These are phyloP conservation scores for Telmatherina bonti DNA, from an alignment of 2,797 vertebrate species.

Conservation along the genomic window DNA sequence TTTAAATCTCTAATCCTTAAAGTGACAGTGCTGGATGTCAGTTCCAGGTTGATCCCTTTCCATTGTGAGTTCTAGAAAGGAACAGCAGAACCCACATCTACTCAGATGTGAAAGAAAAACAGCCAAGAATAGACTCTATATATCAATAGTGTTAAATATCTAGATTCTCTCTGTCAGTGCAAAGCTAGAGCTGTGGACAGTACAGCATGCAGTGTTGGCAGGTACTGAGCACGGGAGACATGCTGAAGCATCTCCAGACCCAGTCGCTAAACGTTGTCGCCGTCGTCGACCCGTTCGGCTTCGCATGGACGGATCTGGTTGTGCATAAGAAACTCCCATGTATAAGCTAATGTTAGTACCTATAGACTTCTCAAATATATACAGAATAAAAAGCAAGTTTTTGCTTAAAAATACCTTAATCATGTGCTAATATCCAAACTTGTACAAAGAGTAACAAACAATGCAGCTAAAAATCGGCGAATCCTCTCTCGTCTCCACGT, in stretches of 20 bases:
- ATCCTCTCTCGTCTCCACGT: conserved; percentile 39
- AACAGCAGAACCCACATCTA: conserved; percentile 42
- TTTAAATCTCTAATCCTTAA: conserved; percentile 65
- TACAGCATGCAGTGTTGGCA: conserved; percentile 57
- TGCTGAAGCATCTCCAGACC: conserved; percentile 36
- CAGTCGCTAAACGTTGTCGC: conserved; percentile 23
- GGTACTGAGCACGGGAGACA: conserved; percentile 33
- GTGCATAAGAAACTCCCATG: conserved; percentile 58
- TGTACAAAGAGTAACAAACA: conserved; percentile 80
- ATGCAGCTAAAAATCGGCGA: conserved; percentile 64
- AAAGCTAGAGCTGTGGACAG: conserved; percentile 57
- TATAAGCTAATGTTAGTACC: conserved; percentile 53
- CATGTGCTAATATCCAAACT: conserved; percentile 74
- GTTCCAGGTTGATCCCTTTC: conserved; percentile 60
- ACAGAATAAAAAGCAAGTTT: conserved; percentile 60
- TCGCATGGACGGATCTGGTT: conserved; percentile 44
- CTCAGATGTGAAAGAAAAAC: conserved; percentile 36
- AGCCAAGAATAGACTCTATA: conserved; percentile 42
- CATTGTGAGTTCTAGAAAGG: conserved; percentile 22
- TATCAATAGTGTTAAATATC: conserved; percentile 58
- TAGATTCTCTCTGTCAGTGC: conserved; percentile 59
- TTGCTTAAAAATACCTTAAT: conserved; percentile 70
- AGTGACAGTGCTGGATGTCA: conserved; percentile 79
- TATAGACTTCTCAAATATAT: conserved; percentile 66
- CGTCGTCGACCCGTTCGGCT: conserved; percentile 13